Percentiles rank a stretch among this genome's conserved stretches.
These are phyloP conservation scores for Thamnophis elegans DNA, from an alignment of 2,797 vertebrate genomes.

Conservation along the genomic window DNA sequence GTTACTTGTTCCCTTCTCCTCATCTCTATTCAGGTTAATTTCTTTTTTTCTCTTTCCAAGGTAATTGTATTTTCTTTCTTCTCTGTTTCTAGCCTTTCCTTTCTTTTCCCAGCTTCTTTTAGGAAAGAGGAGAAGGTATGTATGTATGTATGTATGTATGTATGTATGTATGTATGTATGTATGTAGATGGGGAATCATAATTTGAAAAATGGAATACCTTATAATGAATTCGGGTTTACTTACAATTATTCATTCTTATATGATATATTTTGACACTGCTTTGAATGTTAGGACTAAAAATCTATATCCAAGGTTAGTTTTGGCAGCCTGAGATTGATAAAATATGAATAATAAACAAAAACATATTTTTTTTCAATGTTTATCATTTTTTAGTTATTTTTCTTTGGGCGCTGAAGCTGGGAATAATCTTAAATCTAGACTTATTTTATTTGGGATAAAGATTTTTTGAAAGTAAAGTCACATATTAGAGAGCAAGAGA, in stretches of 20 bases:
- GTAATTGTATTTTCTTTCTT: not conserved
- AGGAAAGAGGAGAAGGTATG: not conserved
- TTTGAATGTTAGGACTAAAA: not conserved
- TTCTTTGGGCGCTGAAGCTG: not conserved
- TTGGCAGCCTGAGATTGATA: not conserved
- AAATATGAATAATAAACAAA: not conserved
- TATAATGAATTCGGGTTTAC: not conserved
- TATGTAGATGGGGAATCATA: not conserved
- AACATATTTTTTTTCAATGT: not conserved
- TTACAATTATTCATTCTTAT: not conserved
- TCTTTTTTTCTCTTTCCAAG: not conserved
- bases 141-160: too few relatives aligned
- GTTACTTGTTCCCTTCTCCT: not conserved
- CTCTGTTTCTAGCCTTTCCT: not conserved
- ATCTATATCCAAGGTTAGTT: not conserved
- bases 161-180: not conserved
- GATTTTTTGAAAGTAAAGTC: not conserved
- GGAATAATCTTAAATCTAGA: not conserved
- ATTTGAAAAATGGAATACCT: not conserved
- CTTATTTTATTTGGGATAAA: not conserved
- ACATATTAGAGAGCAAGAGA: not conserved
- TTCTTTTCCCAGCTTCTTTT: not conserved
- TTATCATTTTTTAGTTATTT: not conserved
- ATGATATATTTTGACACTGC: not conserved
- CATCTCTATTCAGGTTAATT: not conserved